Percentiles rank a stretch among this genome's conserved stretches.
phyloP scores from a whole-genome alignment of 2,888 invertebrate genomes.

The Drosophila eohydei region DNA sequence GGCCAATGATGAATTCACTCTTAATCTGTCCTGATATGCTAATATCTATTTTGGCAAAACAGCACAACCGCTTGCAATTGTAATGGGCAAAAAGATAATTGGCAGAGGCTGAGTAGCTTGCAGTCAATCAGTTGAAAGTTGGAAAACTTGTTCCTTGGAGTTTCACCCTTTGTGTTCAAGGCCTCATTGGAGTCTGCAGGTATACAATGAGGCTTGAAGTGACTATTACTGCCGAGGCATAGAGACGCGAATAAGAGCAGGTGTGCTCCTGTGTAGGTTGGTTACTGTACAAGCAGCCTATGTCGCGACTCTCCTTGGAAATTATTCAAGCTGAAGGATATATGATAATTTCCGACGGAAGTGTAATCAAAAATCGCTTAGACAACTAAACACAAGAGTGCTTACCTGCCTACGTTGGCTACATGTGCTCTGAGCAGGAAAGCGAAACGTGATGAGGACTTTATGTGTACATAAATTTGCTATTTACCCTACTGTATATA shows the following conservation, averaged over 20 bases:
- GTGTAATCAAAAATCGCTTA: slow-evolving; percentile 86
- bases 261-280: slow-evolving; percentile 30
- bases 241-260: slow-evolving; percentile 21
- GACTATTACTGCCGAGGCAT: slow-evolving; percentile 14
- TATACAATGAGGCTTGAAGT: background rate
- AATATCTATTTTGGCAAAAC: background rate
- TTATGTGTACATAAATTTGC: slow-evolving; percentile 28
- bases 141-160: background rate
- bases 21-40: background rate
- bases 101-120: background rate
- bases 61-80: background rate
- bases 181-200: background rate
- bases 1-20: background rate
- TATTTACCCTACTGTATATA: slow-evolving; percentile 26
- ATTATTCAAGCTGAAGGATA: slow-evolving; percentile 85
- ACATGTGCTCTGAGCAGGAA: slow-evolving; percentile 22
- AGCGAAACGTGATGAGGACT: slow-evolving; percentile 24
- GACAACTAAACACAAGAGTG: slow-evolving; percentile 71
- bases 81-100: background rate
- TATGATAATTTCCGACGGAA: slow-evolving; percentile 86
- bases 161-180: background rate
- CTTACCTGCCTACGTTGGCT: slow-evolving; percentile 31
- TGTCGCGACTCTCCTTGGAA: slow-evolving; percentile 81
- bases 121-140: background rate
- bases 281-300: slow-evolving; percentile 27